Conservation (phyloP, 2,888 invertebrate species). For the Drosophila austrosaltans region DNA sequence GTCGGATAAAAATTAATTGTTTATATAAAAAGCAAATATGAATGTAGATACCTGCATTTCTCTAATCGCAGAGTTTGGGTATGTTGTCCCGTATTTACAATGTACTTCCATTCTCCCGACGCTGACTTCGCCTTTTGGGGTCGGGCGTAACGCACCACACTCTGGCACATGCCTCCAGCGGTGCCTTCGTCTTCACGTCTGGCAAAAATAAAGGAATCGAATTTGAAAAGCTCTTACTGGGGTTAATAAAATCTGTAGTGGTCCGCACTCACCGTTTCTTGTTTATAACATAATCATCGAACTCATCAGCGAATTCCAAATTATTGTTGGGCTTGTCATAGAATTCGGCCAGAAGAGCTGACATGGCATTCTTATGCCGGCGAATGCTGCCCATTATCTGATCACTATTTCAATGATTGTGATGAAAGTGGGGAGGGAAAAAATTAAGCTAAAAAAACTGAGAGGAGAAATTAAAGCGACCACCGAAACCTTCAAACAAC, state of each 20-base stretch:
- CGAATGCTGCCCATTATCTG: constrained; percentile 88
- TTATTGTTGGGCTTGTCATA: constrained; percentile 84
- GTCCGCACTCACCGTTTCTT: constrained; percentile 74
- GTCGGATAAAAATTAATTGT: not conserved
- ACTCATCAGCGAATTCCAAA: constrained; percentile 78
- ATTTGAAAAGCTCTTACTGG: not conserved
- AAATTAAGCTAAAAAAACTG: constrained; percentile 18
- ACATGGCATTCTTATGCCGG: constrained; percentile 88
- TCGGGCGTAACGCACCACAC: constrained; percentile 90
- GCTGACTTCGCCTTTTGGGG: constrained; percentile 92
- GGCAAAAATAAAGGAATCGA: constrained; percentile 33
- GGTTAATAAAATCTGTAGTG: too few relatives aligned
- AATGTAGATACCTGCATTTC: constrained; percentile 87
- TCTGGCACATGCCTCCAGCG: constrained; percentile 90
- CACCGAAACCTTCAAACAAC: constrained; percentile 35
- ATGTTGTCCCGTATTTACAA: constrained; percentile 93
- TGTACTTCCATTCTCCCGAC: constrained; percentile 92
- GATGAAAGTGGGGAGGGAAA: constrained; percentile 25
- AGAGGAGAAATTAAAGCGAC: not conserved
- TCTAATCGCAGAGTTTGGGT: constrained; percentile 92
- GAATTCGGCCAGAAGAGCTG: constrained; percentile 89
- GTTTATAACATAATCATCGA: constrained; percentile 79
- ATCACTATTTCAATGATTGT: constrained; percentile 84
- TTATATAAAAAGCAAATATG: not conserved
- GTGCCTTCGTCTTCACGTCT: constrained; percentile 87